Percentiles rank a stretch among this genome's conserved stretches.
phyloP scores from a whole-genome alignment of 1,140 invertebrate species.

The Saccostrea cuccullata region DNA sequence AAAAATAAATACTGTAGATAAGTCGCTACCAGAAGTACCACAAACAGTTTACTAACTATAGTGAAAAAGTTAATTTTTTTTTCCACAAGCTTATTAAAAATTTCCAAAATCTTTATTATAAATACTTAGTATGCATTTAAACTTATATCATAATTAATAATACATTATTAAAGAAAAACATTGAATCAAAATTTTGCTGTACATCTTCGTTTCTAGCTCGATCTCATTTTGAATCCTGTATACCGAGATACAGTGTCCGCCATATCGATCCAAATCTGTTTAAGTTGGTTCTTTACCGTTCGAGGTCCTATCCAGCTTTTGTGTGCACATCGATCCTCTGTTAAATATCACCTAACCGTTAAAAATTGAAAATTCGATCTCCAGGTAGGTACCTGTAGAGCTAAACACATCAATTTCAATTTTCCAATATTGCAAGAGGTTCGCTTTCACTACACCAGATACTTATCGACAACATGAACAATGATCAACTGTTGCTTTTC shows the following conservation, averaged over 20 bases:
- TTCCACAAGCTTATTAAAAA: too few relatives aligned
- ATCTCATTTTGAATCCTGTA: too few relatives aligned
- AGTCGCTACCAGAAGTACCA: too few relatives aligned
- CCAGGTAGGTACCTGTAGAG: slow-evolving; percentile 12
- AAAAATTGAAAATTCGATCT: slow-evolving; percentile 34
- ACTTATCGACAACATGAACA: slow-evolving; percentile 4
- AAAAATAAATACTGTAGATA: too few relatives aligned
- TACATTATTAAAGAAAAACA: too few relatives aligned
- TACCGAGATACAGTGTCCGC: not conserved
- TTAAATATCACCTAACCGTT: slow-evolving; percentile 33
- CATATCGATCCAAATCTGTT: slow-evolving; percentile 4
- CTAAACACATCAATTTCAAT: slow-evolving; percentile 19
- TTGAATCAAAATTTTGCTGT: too few relatives aligned
- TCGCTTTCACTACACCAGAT: slow-evolving; percentile 14
- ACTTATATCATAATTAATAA: too few relatives aligned
- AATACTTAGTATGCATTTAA: too few relatives aligned
- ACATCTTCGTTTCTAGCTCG: too few relatives aligned
- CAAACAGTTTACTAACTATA: too few relatives aligned
- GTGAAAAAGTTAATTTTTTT: too few relatives aligned
- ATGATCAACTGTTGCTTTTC: slow-evolving; percentile 27
- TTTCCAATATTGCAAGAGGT: slow-evolving; percentile 31
- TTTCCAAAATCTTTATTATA: too few relatives aligned
- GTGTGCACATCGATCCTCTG: not conserved
- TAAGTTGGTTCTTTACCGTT: not conserved
- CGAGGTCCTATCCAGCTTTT: not conserved